These are phyloP conservation scores for Fragum sueziense DNA, from an alignment of 2,888 invertebrate genomes.

Conservation along the genomic window DNA sequence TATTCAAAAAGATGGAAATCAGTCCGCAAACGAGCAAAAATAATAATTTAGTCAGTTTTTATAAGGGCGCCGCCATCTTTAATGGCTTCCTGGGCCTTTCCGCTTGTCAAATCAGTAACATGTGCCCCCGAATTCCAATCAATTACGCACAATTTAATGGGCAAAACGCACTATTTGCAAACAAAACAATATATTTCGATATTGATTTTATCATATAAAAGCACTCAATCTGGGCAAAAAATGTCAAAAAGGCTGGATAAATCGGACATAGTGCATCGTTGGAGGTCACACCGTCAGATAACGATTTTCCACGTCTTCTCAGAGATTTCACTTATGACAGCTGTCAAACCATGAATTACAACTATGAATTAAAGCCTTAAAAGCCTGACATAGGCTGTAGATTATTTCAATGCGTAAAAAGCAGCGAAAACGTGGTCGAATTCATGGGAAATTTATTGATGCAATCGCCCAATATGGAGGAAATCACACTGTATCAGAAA, in stretches of 20 bases:
- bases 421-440: not conserved
- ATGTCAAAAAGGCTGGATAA: not conserved
- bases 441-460: conserved; percentile 39
- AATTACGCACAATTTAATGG: too few relatives aligned
- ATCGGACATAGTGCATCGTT: not conserved
- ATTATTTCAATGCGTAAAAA: too few relatives aligned
- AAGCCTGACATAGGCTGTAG: too few relatives aligned
- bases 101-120: conserved; percentile 51
- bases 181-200: too few relatives aligned
- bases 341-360: not conserved
- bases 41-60: conserved; percentile 12
- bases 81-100: conserved; percentile 58
- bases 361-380: too few relatives aligned
- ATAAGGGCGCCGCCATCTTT: conserved; percentile 63
- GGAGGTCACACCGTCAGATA: conserved; percentile 25
- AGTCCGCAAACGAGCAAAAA: too few relatives aligned
- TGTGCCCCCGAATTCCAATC: conserved; percentile 31
- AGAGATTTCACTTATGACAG: not conserved
- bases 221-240: not conserved
- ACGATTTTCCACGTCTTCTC: not conserved
- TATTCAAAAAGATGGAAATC: too few relatives aligned
- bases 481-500: not conserved
- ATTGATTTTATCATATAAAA: too few relatives aligned
- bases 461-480: conserved; percentile 63
- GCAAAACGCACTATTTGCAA: too few relatives aligned